Conservation (phyloP, 2,888 invertebrate species). For the Scaptomyza reducta region DNA sequence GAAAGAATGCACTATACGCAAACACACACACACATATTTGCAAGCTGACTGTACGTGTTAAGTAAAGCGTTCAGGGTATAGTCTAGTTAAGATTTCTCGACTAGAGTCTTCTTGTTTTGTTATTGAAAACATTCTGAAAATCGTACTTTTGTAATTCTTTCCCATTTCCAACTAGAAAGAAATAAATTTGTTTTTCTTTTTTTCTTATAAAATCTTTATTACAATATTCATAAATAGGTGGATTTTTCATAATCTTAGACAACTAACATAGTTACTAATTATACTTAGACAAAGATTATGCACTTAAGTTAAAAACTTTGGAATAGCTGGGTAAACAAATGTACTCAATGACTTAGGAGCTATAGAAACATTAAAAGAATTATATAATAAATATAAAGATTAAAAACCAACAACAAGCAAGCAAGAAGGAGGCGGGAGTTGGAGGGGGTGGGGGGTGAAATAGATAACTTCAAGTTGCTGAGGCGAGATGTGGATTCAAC, state of each 20-base stretch:
- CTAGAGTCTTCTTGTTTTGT: too few species aligned
- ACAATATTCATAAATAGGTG: constrained; percentile 76
- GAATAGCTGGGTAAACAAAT: constrained; percentile 74
- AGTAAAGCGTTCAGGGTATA: too few species aligned
- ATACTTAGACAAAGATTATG: constrained; percentile 31
- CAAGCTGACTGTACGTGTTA: too few species aligned
- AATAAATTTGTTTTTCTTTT: too few species aligned
- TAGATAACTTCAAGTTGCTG: constrained; percentile 35
- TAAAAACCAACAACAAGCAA: constrained; percentile 57
- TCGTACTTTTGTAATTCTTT: too few species aligned
- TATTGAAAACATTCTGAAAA: too few species aligned
- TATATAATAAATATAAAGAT: constrained; percentile 24
- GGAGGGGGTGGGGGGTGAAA: constrained; percentile 2
- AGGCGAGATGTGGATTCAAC: constrained; percentile 49
- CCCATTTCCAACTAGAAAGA: too few species aligned
- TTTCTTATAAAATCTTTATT: constrained; percentile 50
- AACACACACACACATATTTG: too few species aligned
- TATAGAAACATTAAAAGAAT: constrained; percentile 52
- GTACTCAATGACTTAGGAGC: constrained; percentile 49
- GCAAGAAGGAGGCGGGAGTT: not conserved
- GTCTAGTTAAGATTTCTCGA: too few species aligned
- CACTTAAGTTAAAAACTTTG: constrained; percentile 65
- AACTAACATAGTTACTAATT: constrained; percentile 34
- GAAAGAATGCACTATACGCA: too few species aligned
- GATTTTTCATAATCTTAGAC: constrained; percentile 44